Evolutionary conservation across 2,888 invertebrate species (phyloP), one percentile per base, ranked within the genome.

Genomic region (Monochamus alternatus): DNA sequence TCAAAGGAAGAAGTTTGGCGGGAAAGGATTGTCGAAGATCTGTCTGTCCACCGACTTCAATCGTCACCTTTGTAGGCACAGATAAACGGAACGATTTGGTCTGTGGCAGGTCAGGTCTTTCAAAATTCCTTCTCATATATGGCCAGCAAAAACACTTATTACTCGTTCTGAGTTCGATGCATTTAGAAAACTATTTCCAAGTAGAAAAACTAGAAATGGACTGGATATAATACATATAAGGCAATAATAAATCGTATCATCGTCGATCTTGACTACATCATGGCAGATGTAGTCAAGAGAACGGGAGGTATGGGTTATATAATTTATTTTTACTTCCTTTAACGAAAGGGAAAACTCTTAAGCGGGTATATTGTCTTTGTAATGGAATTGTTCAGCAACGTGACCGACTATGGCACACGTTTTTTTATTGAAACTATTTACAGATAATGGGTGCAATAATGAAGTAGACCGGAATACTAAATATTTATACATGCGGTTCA

Each of bases 261-360:
- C 55, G 55, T 55, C 55, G 22, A 55, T 55, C 55, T 55, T 55
- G 55, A 55, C 55, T 55, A 47, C 47, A 47, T 47, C 47, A 12
- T 47, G n/a, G n/a, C n/a, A n/a, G n/a, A n/a, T n/a, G n/a, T n/a
- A n/a, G n/a, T n/a, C n/a, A n/a, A n/a, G n/a, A n/a, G n/a, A 47
- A 47, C 10, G 47, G 47, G 47, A 47, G 0, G 0, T 12, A 12
- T 47, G 9, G 47, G 9, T 47, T 47, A 47, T 12, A 55, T 55
- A n/a, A 22, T 55, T 55, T 55, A 55, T 55, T 5, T 55, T 55
- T 22, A 7, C 14, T 55, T 55, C 55, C 55, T 55, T 14, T 55
- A 47, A 47, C 0, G 47, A 47, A 47, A 47, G 47, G 47, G 47
- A 47, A 47, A 47, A 47, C 47, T 47, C 47, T 47, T 10, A 5